Base-by-base conservation (phyloP, 2,888 invertebrate genomes). In the Pyrrhosoma nymphula region DNA sequence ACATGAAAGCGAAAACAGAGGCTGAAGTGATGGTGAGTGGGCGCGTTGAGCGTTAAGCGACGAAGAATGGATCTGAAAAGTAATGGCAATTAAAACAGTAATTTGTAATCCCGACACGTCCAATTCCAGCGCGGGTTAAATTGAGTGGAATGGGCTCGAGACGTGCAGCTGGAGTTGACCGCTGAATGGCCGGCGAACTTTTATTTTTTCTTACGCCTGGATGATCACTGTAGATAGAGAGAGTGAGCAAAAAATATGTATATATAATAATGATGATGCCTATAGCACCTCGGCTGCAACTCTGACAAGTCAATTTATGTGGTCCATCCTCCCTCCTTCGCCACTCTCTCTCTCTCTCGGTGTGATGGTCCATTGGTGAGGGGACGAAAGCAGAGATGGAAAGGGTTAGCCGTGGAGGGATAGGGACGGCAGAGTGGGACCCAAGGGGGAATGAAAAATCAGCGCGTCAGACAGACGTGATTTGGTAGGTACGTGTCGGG, bases 31-130 rank as follows among this genome's bases (percentile, higher is more conserved):
- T 35, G 60, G 60, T 18, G 14, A 35, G 82, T 18, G 82, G 8
- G 12, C 82, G 16, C 35, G 30, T 82, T 18, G 35, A 35, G 30
- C 82, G 69, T 82, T 82, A 82, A 82, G 35, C 16, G 82, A 35
- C 35, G 35, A 26, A 82, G 35, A 35, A 10, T 82, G 16, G 23
- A 82, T 35, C 82, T 35, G 82, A 82, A 82, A 82, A 82, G 82
- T 82, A 82, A 82, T 35, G 82, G 82, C 82, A 82, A 82, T 82
- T 82, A 82, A 82, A 82, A 82, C 12, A 18, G 82, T 35, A 82
- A 82, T 82, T 82, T 82, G 82, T 82, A 82, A 82, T 82, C 82
- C 82, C 35, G 82, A 82, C 82, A 82, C 82, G 82, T 82, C 82
- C 82, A 82, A 82, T 82, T 82, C 26, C 35, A 82, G 82, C 18